Evolutionary conservation across 2,113 vertebrate genomes (phyloP).

Genomic region (Bubo bubo): DNA sequence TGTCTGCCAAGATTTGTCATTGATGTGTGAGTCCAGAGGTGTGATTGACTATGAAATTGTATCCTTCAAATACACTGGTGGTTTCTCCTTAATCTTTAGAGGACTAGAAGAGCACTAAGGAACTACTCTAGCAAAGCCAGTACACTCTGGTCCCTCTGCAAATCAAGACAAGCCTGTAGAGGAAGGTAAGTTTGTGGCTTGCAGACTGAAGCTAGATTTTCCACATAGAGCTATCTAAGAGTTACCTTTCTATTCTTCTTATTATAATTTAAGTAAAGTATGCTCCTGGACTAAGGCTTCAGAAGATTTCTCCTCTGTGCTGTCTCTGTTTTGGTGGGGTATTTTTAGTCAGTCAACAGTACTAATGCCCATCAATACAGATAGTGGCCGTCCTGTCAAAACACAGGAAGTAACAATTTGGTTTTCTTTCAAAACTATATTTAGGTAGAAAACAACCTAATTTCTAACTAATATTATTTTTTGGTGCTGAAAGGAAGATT

Average conservation of each 20-base stretch:
- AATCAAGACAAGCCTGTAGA: neutral
- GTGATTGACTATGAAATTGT: neutral
- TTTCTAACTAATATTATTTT: neutral
- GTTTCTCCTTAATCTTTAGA: neutral
- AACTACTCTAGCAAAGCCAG: neutral
- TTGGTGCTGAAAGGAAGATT: neutral
- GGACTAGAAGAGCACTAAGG: neutral
- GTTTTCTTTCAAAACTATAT: neutral
- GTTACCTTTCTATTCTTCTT: neutral
- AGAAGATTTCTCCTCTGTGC: neutral
- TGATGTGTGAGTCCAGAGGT: neutral
- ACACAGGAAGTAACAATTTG: neutral
- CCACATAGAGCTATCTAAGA: neutral
- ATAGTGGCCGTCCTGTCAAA: neutral
- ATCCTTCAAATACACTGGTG: neutral
- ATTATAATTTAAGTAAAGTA: neutral
- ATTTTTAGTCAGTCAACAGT: neutral
- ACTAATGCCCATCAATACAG: neutral
- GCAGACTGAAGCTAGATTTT: neutral
- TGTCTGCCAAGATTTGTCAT: neutral
- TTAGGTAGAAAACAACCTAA: neutral
- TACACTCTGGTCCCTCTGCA: neutral
- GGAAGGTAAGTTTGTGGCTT: neutral
- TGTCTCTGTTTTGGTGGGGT: rapidly evolving
- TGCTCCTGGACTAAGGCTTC: neutral